Evolutionary conservation across 2,113 vertebrate genomes (phyloP).

Genomic region (Porphyrio hochstetteri): DNA sequence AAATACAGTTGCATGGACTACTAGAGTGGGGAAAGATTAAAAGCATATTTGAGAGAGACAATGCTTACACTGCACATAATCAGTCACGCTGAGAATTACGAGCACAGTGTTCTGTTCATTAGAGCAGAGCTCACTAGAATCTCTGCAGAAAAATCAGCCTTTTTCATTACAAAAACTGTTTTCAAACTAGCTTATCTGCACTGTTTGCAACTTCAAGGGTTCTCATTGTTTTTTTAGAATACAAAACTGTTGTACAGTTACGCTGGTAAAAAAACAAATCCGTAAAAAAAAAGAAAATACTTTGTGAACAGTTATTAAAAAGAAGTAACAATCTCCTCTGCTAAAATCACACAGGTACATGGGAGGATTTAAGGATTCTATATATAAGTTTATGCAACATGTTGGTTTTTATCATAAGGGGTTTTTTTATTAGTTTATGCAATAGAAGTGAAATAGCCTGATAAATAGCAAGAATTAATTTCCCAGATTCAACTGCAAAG

Average conservation of each 20-base stretch:
- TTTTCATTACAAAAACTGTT: neutral
- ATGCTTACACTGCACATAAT: neutral
- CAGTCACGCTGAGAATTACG: neutral
- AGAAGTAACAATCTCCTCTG: neutral
- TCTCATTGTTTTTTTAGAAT: neutral
- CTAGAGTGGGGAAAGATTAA: neutral
- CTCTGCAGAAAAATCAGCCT: neutral
- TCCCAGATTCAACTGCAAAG: neutral
- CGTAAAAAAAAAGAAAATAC: rapidly evolving
- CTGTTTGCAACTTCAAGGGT: neutral
- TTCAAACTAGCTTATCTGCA: neutral
- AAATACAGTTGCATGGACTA: neutral
- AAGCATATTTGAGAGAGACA: neutral
- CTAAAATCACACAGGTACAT: neutral
- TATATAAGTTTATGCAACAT: neutral
- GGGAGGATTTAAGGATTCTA: neutral
- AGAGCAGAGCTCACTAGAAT: neutral
- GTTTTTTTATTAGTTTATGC: neutral
- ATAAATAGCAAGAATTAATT: neutral
- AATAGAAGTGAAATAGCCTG: neutral
- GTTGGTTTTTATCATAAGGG: neutral
- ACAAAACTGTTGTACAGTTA: neutral
- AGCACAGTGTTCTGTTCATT: neutral
- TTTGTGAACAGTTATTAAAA: neutral
- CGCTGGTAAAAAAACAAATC: neutral